Evolutionary conservation across 1,140 invertebrate genomes (phyloP), one percentile per base, ranked within the genome.

Genomic region (Sycophaga agraensis): DNA sequence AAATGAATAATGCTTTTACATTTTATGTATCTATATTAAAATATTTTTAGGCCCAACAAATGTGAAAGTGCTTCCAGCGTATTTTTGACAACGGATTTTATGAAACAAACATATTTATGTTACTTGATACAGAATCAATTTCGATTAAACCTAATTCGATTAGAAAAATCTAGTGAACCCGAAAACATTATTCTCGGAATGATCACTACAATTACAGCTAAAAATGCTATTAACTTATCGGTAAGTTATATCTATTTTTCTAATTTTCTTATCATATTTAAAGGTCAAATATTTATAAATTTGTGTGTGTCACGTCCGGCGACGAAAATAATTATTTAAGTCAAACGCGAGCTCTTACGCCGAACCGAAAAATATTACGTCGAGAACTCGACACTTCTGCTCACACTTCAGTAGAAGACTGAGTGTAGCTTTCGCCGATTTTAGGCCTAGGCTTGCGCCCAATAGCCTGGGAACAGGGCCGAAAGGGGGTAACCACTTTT

Each of bases 61-160:
- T 22, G 68, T 37, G 81, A 82, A 55, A 81, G 86, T 58, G 90
- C 93, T 28, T 85, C 84, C 0, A 92, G 91, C 67, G 90, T 89
- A 1, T 94, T 96, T 69, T 77, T 94, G 22, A 89, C 90, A 43
- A 86, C 84, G 17, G 93, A 97, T 81, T 79, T 94, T 28, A 86
- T 93, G 45, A 90, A 89, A 0, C 92, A 95, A 75, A 86, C 85
- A 66, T 96, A 89, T 75, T 78, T 96, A 6, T 93, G 92, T 75
- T 94, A 92, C 71, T 76, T 96, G 49, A 81, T 94, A 7, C 84
- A 86, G 53, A 82, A 79, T 66, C 84, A 82, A 73, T 86, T 79
- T 63, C 85, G 89, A 66, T 77, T 96, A 2, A 87, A 88, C 69
- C 84, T 91, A 72, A 84, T 93, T 1, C 85, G 89, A 69, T 82